Evolutionary conservation across 2,797 vertebrate genomes (phyloP).

Genomic region (Sternotherus odoratus): DNA sequence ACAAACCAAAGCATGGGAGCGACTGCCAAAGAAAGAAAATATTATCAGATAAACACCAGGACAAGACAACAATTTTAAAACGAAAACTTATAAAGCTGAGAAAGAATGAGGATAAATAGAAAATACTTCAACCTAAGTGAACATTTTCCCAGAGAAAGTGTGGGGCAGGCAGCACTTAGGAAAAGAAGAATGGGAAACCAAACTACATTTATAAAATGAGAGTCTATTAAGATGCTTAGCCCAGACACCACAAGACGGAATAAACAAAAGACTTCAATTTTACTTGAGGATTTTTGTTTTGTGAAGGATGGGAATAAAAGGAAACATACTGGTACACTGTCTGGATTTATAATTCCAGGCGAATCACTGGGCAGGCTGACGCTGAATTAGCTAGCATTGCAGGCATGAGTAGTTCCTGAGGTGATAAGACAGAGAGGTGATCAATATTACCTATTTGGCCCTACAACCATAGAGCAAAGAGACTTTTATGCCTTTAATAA

Average conservation of each 20-base stretch:
- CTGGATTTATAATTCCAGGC: neutral
- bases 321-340: neutral
- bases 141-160: neutral
- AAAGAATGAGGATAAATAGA: neutral
- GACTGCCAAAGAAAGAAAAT: neutral
- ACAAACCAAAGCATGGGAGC: neutral
- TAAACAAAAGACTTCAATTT: neutral
- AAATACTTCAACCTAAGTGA: neutral
- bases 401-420: rapidly evolving
- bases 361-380: neutral
- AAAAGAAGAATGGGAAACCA: neutral
- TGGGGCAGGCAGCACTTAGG: neutral
- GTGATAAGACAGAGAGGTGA: rapidly evolving
- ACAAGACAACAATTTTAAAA: neutral
- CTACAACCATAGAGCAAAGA: neutral
- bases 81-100: neutral
- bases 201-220: neutral
- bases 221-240: neutral
- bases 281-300: neutral
- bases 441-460: neutral
- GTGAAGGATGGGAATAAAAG: neutral
- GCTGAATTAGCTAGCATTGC: neutral
- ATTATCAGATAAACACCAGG: neutral
- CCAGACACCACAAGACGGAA: neutral
- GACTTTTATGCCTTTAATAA: neutral